These are phyloP conservation scores for Sturmia bella DNA, from an alignment of 2,888 invertebrate species.

Conservation along the genomic window DNA sequence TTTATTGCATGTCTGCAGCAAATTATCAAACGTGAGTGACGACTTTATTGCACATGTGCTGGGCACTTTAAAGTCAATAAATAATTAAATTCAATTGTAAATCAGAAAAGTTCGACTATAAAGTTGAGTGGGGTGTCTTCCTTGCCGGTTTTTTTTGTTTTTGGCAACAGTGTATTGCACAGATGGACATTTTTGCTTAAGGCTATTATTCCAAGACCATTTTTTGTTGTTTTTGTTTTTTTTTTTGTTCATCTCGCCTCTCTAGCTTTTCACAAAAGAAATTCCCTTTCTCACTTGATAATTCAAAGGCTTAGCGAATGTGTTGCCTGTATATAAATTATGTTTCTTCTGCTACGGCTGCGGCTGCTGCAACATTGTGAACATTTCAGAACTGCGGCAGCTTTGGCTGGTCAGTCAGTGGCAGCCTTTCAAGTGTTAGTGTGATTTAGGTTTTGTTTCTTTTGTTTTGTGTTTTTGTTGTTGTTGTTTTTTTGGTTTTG, in stretches of 20 bases:
- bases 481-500: conserved; percentile 52
- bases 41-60: too few relatives aligned
- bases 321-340: conserved; percentile 19
- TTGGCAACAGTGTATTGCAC: conserved; percentile 56
- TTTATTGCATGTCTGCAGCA: too few relatives aligned
- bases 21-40: too few relatives aligned
- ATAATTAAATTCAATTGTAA: too few relatives aligned
- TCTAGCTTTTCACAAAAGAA: conserved; percentile 36
- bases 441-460: conserved; percentile 44
- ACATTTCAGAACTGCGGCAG: conserved; percentile 53
- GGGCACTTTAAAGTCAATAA: too few relatives aligned
- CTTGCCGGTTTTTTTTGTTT: background rate
- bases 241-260: conserved; percentile 19
- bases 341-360: conserved; percentile 8
- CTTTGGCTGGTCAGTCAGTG: conserved; percentile 47
- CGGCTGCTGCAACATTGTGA: conserved; percentile 24
- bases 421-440: conserved; percentile 45
- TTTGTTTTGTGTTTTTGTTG: conserved; percentile 68
- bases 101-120: too few relatives aligned
- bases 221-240: too few relatives aligned
- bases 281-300: conserved; percentile 54
- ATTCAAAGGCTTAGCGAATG: conserved; percentile 61
- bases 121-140: too few relatives aligned
- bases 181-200: conserved; percentile 53
- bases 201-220: conserved; percentile 49